Percentiles rank a stretch among this genome's conserved stretches.
Conservation (phyloP, 2,888 invertebrate species). For the Melinaea menophilus region DNA sequence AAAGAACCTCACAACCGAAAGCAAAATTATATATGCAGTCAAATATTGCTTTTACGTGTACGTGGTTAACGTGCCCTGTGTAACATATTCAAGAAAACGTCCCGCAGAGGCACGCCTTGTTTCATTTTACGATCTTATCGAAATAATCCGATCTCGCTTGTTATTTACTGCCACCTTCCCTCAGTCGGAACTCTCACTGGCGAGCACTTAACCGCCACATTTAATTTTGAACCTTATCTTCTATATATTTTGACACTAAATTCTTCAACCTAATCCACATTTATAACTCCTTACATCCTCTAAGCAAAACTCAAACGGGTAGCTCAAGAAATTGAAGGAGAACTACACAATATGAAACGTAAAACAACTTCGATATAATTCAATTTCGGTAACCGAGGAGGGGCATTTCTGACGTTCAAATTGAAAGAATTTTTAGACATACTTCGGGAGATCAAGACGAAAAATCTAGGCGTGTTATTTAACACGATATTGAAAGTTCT, state of each 20-base stretch:
- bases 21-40: constrained; percentile 18
- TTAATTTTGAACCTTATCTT: constrained; percentile 57
- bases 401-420: constrained; percentile 49
- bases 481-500: constrained; percentile 63
- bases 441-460: constrained; percentile 63
- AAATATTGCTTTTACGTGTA: constrained; percentile 25
- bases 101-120: constrained; percentile 68
- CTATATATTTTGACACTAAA: constrained; percentile 48
- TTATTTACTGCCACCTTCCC: constrained; percentile 74
- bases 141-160: constrained; percentile 76
- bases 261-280: constrained; percentile 45
- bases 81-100: constrained; percentile 50
- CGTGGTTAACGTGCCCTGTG: constrained; percentile 28
- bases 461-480: constrained; percentile 75
- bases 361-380: constrained; percentile 49
- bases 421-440: constrained; percentile 41
- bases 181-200: constrained; percentile 53
- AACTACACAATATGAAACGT: constrained; percentile 47
- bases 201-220: constrained; percentile 36
- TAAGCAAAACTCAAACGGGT: constrained; percentile 41
- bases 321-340: constrained; percentile 45
- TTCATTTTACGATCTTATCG: constrained; percentile 78
- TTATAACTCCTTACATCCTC: constrained; percentile 50
- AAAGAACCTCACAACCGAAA: constrained; percentile 12
- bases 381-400: constrained; percentile 44